Evolutionary conservation across 2,888 invertebrate genomes (phyloP), one percentile per base, ranked within the genome.

Genomic region (Eupithecia inturbata): DNA sequence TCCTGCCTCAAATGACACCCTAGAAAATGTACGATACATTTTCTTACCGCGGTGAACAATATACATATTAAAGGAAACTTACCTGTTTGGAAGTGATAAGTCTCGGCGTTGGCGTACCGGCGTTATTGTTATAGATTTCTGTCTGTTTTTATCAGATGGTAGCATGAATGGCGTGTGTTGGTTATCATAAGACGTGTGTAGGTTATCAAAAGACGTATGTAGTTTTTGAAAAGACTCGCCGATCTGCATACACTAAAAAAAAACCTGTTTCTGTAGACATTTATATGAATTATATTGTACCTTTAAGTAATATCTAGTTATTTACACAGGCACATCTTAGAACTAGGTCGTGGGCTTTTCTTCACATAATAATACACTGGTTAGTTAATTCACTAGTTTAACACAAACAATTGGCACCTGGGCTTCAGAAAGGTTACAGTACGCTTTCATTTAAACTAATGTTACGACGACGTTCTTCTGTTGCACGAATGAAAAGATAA

Each of bases 21-120:
- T n/a, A n/a, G n/a, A n/a, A n/a, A n/a, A n/a, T n/a, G n/a, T n/a
- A n/a, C n/a, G n/a, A n/a, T n/a, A n/a, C n/a, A n/a, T n/a, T n/a
- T n/a, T n/a, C n/a, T n/a, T n/a, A n/a, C n/a, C n/a, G n/a, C 12
- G 12, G 16, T 41, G 41, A 19, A 41, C 9, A 41, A 45, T 19
- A 10, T 49, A 49, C 22, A 22, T 53, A 53, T 53, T 22, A 53
- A 16, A 22, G 28, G 1, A 31, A 28, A 62, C 62, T 33, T 36
- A 64, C 63, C n/a, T 36, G n/a, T n/a, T 36, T 64, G 63, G 36
- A 36, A 64, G 63, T 64, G 63, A 64, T 36, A 33, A 36, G 19
- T 36, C 63, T n/a, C 63, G 19, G 3, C 12, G 36, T n/a, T 12
- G n/a, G 0, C 63, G 36, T 12, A n/a, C 36, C 12, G n/a, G 33